Evolutionary conservation across 2,888 invertebrate species (phyloP).

Genomic region (Ganaspis brasiliensis): DNA sequence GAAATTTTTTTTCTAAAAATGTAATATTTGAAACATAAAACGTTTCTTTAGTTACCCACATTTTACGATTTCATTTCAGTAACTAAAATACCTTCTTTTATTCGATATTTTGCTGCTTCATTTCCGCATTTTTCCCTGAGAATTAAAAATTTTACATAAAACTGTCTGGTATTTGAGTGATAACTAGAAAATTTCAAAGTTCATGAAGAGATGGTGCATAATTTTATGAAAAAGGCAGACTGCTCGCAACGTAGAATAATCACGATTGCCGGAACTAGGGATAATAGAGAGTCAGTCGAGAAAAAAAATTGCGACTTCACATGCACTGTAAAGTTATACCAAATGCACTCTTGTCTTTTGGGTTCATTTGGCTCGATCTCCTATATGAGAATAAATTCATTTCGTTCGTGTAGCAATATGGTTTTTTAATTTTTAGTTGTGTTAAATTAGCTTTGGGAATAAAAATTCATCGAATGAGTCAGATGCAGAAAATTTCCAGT

Average conservation of each 20-base stretch:
- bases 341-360: conserved; percentile 51
- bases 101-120: background rate
- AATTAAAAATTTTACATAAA: conserved; percentile 11
- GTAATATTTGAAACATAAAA: no score
- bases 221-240: conserved; percentile 30
- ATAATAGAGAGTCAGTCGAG: conserved; percentile 27
- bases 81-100: background rate
- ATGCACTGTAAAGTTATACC: conserved; percentile 35
- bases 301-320: conserved; percentile 20
- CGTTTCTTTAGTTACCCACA: no score
- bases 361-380: conserved; percentile 46
- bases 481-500: no score
- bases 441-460: no score
- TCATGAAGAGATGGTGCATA: background rate
- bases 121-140: background rate
- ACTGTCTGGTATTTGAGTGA: conserved; percentile 37
- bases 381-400: conserved; percentile 16
- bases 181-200: conserved; percentile 28
- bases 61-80: no score
- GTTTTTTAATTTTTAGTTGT: conserved; percentile 53
- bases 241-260: conserved; percentile 8
- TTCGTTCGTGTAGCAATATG: conserved; percentile 17
- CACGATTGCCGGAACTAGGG: conserved; percentile 24
- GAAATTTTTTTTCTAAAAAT: no score
- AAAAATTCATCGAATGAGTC: no score